Evolutionary conservation across 2,797 vertebrate species (phyloP), one percentile per base, ranked within the genome.

Genomic region (Poeciliopsis paucimaculata): DNA sequence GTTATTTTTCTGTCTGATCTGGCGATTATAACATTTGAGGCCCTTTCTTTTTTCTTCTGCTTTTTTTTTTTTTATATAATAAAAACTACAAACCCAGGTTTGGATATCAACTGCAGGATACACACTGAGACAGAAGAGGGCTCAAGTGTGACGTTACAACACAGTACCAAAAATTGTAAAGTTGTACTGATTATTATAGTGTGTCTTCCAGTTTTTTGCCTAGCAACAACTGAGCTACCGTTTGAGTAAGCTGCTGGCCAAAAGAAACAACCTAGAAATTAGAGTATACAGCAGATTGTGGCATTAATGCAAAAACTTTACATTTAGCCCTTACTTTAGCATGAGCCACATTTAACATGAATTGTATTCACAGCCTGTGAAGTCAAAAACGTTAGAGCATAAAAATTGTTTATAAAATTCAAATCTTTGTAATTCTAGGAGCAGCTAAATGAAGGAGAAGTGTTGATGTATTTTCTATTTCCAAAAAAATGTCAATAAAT

Each of bases 121-220:
- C 43, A 60, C 28, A 62, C 70, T 53, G 43, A 45, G 68, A 83
- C 90, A 93, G 79, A 53, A 1, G 1, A 73, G 0, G 86, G 81
- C 18, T 55, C 80, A 78, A 41, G 31, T 82, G 78, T 20, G 36
- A 36, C 66, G 55, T 75, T 73, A 10, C 0, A 39, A 66, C 28
- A 0, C 36, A 47, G 39, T 4, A 82, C 31, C 72, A 15, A 57
- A 36, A 76, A 53, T 12, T 77, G 76, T 34, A 73, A 62, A 77
- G 74, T 3, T 41, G 15, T 47, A 9, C 72, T 73, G 20, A 53
- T 74, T 70, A 2, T 43, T n/a, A 70, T 5, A 0, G 43, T 71
- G n/a, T 53, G 46, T 76, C 53, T 16, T 41, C 64, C 36, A 76
- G 4, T 74, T 84, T 84, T 89, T 23, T 75, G 70, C 55, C 77